Base-by-base conservation (phyloP, 1,140 invertebrate species). In the Patella vulgata region DNA sequence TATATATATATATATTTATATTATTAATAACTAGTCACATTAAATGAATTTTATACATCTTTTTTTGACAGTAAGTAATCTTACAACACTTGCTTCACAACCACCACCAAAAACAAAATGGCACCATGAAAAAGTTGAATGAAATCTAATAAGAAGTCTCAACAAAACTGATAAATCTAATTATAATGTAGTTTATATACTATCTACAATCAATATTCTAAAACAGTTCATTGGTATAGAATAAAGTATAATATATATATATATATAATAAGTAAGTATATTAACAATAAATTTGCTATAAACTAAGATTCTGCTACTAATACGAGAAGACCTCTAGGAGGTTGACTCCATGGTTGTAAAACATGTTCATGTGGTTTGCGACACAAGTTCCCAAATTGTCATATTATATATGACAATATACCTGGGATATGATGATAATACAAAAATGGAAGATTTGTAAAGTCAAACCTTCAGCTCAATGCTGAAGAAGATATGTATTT, bases 351-450 rank as follows among this genome's bases (percentile, higher is more conserved):
- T 33, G 42, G 12, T 23, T 33, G 17, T 42, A 28, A 12, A 39
- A 55, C 40, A 55, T 55, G n/a, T n/a, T n/a, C n/a, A n/a, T 36
- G 33, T 36, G 33, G 33, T 36, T 36, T 36, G 33, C 33, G 14
- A 36, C 33, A 36, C 33, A 8, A 8, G 33, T 36, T 36, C 33
- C 33, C 33, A 36, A 36, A 8, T 8, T 36, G 19, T 36, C 52
- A 54, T 54, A 54, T 54, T 40, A 36, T 17, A 54, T 54, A 54
- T 54, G 52, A 36, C 52, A 12, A 12, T 23, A 27, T 23, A 5
- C 4, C 27, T 27, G 21, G 59, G 43, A 12, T 33, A 58, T 31
- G 55, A 63, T 19, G 30, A 46, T 25, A 27, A 44, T 43, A 46
- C 12, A 28, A n/a, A 60, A 19, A 27, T 30, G 21, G 25, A 61